Percentiles rank a stretch among this genome's conserved stretches.
Conservation (phyloP, 1,140 invertebrate genomes). For the Idris sp. region DNA sequence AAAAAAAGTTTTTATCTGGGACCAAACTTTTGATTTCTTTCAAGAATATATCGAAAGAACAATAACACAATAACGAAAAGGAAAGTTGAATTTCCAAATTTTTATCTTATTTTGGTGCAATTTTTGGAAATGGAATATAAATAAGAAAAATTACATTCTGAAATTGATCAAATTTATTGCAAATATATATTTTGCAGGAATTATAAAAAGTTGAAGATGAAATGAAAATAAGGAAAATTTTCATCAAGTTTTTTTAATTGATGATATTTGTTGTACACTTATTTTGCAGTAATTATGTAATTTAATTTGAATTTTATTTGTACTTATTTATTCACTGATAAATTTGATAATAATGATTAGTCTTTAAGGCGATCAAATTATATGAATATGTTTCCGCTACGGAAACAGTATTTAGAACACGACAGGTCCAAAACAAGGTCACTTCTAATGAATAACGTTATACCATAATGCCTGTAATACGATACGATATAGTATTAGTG, state of each 20-base stretch:
- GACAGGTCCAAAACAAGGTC: constrained; percentile 26
- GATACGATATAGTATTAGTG: background rate
- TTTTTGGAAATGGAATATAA: background rate
- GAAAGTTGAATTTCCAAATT: constrained; percentile 28
- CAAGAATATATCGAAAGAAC: too few species aligned
- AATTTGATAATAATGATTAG: constrained; percentile 29
- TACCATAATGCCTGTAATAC: constrained; percentile 5
- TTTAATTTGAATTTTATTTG: too few species aligned
- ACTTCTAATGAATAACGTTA: constrained; percentile 7
- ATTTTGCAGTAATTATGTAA: too few species aligned
- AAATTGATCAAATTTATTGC: too few species aligned
- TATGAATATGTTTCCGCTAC: constrained; percentile 10
- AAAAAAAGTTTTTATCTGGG: constrained; percentile 5
- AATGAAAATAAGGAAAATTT: too few species aligned
- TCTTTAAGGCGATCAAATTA: background rate
- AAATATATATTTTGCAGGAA: too few species aligned
- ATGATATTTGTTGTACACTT: too few species aligned
- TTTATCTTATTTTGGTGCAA: background rate
- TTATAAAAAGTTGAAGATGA: too few species aligned
- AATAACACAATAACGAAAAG: too few species aligned
- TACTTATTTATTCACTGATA: constrained; percentile 2
- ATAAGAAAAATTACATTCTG: too few species aligned
- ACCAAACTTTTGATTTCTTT: constrained; percentile 40
- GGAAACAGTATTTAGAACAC: constrained; percentile 13
- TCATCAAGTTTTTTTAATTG: too few species aligned